These are phyloP conservation scores for Mionectes macconnelli DNA, from an alignment of 2,113 vertebrate species.

Conservation along the genomic window DNA sequence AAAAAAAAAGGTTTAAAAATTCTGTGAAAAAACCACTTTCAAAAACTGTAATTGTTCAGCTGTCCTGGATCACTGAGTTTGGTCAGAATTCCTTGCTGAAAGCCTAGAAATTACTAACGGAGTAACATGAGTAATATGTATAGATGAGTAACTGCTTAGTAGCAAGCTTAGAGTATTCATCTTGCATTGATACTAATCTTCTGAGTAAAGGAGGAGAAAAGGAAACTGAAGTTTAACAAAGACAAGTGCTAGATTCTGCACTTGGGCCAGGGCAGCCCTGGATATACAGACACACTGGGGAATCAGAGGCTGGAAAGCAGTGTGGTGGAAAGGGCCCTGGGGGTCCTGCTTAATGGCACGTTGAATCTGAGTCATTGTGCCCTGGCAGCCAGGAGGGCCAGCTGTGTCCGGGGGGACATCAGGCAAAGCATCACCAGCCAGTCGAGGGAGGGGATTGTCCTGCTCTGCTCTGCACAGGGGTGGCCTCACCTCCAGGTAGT, in stretches of 20 bases:
- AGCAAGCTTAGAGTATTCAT: background rate
- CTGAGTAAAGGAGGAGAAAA: background rate
- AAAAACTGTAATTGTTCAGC: background rate
- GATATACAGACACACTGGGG: no score
- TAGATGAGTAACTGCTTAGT: background rate
- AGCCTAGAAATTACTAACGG: background rate
- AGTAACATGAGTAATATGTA: background rate
- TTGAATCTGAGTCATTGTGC: rapidly evolving
- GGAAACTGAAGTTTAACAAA: background rate
- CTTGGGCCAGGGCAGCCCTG: background rate
- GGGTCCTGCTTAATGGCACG: rapidly evolving
- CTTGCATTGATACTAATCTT: background rate
- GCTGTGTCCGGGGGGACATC: background rate
- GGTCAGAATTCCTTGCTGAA: background rate
- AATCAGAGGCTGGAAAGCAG: background rate
- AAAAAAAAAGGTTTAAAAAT: background rate
- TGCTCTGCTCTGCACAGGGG: rapidly evolving
- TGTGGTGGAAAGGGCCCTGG: rapidly evolving
- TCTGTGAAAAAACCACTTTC: background rate
- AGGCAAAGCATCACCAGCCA: rapidly evolving
- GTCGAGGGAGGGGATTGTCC: background rate
- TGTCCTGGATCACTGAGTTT: background rate
- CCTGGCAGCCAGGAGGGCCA: background rate
- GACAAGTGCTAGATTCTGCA: background rate
- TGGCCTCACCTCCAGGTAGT: background rate